Base-by-base conservation (phyloP, 2,113 vertebrate genomes). In the Lynx canadensis region DNA sequence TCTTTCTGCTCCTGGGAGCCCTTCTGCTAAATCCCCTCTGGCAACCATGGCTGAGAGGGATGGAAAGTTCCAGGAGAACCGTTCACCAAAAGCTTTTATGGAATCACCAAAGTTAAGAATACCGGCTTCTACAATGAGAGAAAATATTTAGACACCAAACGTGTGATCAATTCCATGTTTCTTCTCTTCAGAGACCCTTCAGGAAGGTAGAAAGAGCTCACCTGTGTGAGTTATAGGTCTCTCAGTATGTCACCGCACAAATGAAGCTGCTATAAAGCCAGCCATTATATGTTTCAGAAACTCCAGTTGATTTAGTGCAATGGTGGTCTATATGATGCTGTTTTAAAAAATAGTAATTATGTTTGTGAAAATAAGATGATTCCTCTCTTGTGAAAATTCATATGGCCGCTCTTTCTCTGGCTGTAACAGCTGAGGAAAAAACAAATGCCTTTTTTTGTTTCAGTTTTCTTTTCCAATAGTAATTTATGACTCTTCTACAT, bases 211-310 rank as follows among this genome's bases (percentile, higher is more conserved):
- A 11, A 27, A 4, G 41, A 3, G 19, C 15, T 55, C 31, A 16
- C 52, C 15, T 23, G 15, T 8, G 25, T 57, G 69, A 55, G n/a
- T 11, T 48, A 16, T 19, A 5, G 3, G 2, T 14, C 48, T 36
- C 23, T 15, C 0, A 1, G 25, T 10, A 18, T 9, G 48, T 6
- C 6, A 8, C 3, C 3, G 29, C n/a, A 23, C 52, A 36, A 71
- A 52, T 1, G 5, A 80, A 65, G 7, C 29, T 48, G 36, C 48
- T 19, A 1, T 21, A 23, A 33, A 57, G 68, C 11, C n/a, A 16
- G 73, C 29, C 18, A 25, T 36, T n/a, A 31, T 4, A 36, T 1
- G 5, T 50, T 38, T 21, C 31, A 7, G 12, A 33, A 69, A 4
- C 29, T n/a, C 33, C 55, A 4, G 31, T 11, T 4, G 80, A 84